Evolutionary conservation across 2,888 invertebrate genomes (phyloP), one percentile per base, ranked within the genome.

Genomic region (Drosophila nr. fundita): DNA sequence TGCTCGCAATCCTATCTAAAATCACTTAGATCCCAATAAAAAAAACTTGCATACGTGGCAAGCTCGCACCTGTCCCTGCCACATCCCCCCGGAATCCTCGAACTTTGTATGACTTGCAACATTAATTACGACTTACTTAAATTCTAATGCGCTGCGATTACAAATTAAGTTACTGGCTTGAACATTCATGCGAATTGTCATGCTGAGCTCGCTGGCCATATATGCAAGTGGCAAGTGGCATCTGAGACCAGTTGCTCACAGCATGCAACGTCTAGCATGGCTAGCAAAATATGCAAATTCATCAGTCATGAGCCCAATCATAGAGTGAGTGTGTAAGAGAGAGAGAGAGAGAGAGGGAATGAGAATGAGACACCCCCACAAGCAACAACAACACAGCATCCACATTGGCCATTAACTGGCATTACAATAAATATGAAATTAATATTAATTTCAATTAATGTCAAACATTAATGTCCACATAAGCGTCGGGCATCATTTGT

Each of bases 61-160:
- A 29, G 42, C 61, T 42, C 42, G 32, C 57, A 64, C 49, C 49
- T 32, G 21, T 42, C 7, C 18, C 55, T 30, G 11, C 27, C 34
- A 60, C 73, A 67, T 73, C 71, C 77, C 66, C 77, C 38, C 1
- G 4, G 24, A 45, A 15, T 45, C 45, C 1, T 2, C 7, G 21
- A 34, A 45, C 55, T 71, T 71, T 80, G 73, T 78, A 76, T 83
- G 85, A 84, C 90, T 89, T 88, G 87, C 88, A 91, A 89, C 93
- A 93, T 93, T 93, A 93, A 93, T 93, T 93, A 93, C 92, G 92
- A 91, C 91, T 93, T 92, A 92, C 92, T 93, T 92, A 92, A 92
- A 92, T 91, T 93, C 92, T 93, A 93, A 93, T 93, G 87, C 90
- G 83, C 60, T 73, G 79, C 81, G 89, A 89, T 92, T 91, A 93